Conservation (phyloP, 30 jellyfish, hydroid and myxozoan genomes). For the Turritopsis dohrnii region DNA sequence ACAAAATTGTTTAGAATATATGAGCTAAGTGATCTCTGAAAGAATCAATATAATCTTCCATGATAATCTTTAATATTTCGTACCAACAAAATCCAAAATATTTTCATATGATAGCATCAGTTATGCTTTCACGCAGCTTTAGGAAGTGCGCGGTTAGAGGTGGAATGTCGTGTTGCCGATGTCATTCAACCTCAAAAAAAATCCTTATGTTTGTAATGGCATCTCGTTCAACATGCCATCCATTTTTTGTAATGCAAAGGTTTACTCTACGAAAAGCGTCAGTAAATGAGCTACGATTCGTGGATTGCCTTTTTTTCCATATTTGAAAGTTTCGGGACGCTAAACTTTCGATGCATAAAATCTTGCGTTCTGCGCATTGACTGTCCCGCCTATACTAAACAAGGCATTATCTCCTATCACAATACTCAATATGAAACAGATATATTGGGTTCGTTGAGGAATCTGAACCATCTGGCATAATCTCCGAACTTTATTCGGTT, state of each 20-base stretch:
- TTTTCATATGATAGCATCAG: too few relatives aligned
- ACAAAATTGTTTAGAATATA: too few relatives aligned
- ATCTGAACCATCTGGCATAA: background rate
- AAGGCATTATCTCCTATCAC: background rate
- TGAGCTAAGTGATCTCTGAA: too few relatives aligned
- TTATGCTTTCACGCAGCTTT: too few relatives aligned
- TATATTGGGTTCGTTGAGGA: background rate
- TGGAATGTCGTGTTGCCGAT: too few relatives aligned
- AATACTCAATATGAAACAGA: background rate
- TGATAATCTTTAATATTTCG: too few relatives aligned
- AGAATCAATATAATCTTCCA: too few relatives aligned
- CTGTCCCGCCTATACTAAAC: background rate
- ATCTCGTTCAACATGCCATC: too few relatives aligned
- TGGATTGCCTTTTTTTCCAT: background rate
- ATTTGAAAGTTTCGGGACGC: background rate
- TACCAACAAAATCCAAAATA: too few relatives aligned
- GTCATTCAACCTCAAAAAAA: too few relatives aligned
- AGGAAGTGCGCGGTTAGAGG: too few relatives aligned
- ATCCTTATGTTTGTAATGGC: too few relatives aligned
- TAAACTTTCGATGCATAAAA: background rate
- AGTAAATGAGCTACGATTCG: background rate
- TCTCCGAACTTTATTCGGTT: background rate
- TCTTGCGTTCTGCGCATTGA: background rate
- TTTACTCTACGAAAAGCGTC: background rate
- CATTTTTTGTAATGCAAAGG: background rate